Evolutionary conservation across 2,113 vertebrate species (phyloP), one percentile per base, ranked within the genome.

Genomic region (Chroicocephalus ridibundus): DNA sequence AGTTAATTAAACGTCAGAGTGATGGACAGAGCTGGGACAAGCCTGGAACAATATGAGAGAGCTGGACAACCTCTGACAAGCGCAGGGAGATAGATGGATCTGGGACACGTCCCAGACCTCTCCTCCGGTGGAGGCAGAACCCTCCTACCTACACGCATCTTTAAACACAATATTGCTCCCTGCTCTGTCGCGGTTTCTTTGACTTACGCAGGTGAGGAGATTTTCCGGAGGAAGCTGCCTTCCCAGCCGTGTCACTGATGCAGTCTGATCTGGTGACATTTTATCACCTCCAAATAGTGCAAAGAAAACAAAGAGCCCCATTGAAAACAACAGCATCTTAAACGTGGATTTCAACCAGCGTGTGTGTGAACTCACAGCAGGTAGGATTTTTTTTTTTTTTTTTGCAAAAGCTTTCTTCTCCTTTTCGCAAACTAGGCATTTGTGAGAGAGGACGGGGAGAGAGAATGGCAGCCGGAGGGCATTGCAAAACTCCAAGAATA

Each of bases 1-100:
- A 95, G 70, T 96, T 96, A 97, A 98, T 97, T 96, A 96, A 95
- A 96, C 4, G 83, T 95, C 95, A 96, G 91, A 87, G 93, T 96
- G 95, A 97, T 82, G 82, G 96, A 89, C 95, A 97, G 96, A 91
- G 90, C 83, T 93, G 85, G 94, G 81, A 94, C 88, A 96, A 93
- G 93, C 75, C 90, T 82, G 71, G 94, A 95, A 96, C 86, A 91
- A 55, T 46, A 95, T 76, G 66, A 95, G 90, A 88, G 86, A 82
- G 93, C 71, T 93, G 96, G 94, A 81, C 95, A 95, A 82, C 82
- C 86, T 95, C 86, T 96, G 95, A 93, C 93, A 95, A 89, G 84
- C 2, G 2, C 79, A 38, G 79, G 81, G 90, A 97, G 93, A 96
- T 80, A 74, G 81, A 94, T 87, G 95, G 89, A 96, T 81, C 60